Percentiles rank a stretch among this genome's conserved stretches.
Evolutionary conservation across 35 echinoderm and acorn worm genomes (phyloP).

Genomic region (Lytechinus variegatus): DNA sequence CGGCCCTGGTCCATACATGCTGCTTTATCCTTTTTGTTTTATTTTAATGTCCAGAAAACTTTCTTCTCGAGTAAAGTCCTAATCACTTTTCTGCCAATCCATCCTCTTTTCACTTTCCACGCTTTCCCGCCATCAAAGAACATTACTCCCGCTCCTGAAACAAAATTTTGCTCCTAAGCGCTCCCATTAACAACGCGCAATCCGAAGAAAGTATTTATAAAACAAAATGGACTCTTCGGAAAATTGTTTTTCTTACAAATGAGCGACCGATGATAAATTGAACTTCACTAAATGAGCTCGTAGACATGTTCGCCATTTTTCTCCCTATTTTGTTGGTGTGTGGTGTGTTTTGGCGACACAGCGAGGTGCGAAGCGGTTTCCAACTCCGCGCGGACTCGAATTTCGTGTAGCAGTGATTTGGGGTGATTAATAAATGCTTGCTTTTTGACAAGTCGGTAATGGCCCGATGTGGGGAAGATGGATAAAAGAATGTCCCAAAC

Average conservation of each 20-base stretch:
- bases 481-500: not conserved
- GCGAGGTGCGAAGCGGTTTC: not conserved
- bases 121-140: not conserved
- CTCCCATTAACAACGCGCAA: not conserved
- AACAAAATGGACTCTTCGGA: not conserved
- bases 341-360: not conserved
- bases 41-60: no score
- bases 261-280: conserved; percentile 27
- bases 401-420: conserved; percentile 24
- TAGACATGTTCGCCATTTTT: not conserved
- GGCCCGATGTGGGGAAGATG: not conserved
- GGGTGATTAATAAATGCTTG: conserved; percentile 34
- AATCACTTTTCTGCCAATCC: not conserved
- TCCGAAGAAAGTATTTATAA: not conserved
- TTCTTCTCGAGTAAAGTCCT: no score
- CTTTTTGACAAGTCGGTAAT: not conserved
- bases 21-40: no score
- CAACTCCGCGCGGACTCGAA: not conserved
- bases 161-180: not conserved
- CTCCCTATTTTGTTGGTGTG: not conserved
- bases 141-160: not conserved
- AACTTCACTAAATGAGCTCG: not conserved
- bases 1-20: no score
- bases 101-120: not conserved
- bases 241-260: conserved; percentile 38